Evolutionary conservation across 2,797 vertebrate genomes (phyloP), one percentile per base, ranked within the genome.

Genomic region (Eleutherodactylus coqui): DNA sequence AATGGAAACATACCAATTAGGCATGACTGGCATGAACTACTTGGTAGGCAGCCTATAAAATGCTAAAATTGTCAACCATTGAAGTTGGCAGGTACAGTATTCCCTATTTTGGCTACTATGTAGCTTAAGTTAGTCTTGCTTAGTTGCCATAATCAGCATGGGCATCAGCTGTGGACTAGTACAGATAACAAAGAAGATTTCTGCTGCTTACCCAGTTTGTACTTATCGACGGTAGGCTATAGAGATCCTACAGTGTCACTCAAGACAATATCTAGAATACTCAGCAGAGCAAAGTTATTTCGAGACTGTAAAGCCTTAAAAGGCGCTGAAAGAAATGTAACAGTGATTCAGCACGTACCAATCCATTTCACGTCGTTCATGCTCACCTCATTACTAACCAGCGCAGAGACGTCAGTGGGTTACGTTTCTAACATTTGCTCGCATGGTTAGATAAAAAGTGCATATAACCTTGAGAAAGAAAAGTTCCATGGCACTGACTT

Each of bases 391-490:
- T 53, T 53, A 55, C 49, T 53, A 36, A 34, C 19, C 34, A 14
- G 32, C 29, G 5, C n/a, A 34, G 19, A 38, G 10, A 78, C 36
- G 34, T 78, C 53, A 55, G 1, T 58, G 4, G 9, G 24, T 36
- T 73, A 73, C 27, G 27, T 72, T 72, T 45, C 69, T 45, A 73
- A 73, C 51, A 60, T 58, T 36, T 24, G 8, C 32, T 58, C 41
- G 47, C 32, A 76, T 38, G 49, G 51, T 36, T 77, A 36, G n/a
- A 77, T 77, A 77, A 24, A 77, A 55, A 77, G 51, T 41, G 17
- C 36, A 78, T 38, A 27, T 60, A 58, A 78, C 53, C 76, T 58
- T 58, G 75, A 78, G 34, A 60, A 58, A 78, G 36, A 21, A 78
- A 60, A 21, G 76, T 38, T 60, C 27, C 21, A 41, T 27, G 13